phyloP scores from a whole-genome alignment of 2,888 invertebrate genomes.

The Apotomis capreana region DNA sequence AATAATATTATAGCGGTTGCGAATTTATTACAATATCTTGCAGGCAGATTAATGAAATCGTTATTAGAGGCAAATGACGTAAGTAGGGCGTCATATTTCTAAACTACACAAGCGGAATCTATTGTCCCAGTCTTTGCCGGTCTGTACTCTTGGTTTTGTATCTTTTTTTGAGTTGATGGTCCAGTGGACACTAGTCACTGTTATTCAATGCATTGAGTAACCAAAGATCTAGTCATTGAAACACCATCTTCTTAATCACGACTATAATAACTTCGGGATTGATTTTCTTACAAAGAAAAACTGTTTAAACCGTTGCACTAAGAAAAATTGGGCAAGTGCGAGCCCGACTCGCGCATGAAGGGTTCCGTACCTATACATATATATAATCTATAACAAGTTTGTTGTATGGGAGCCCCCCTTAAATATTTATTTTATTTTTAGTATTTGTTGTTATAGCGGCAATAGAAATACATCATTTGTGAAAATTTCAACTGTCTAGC shows the following conservation, averaged over 20 bases:
- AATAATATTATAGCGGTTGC: constrained; percentile 51
- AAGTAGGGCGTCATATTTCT: constrained; percentile 56
- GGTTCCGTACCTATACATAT: too few species aligned
- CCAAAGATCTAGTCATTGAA: background rate
- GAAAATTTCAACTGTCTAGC: too few species aligned
- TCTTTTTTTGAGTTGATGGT: constrained; percentile 53
- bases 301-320: too few species aligned
- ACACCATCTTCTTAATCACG: background rate
- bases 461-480: too few species aligned
- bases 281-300: too few species aligned
- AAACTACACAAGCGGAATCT: constrained; percentile 63
- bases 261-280: too few species aligned
- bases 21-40: constrained; percentile 51
- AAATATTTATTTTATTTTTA: too few species aligned
- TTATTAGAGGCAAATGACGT: constrained; percentile 56
- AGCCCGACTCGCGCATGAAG: too few species aligned
- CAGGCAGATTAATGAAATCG: constrained; percentile 51
- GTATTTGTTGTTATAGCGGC: too few species aligned
- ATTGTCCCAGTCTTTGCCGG: constrained; percentile 56
- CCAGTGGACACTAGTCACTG: constrained; percentile 42
- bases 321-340: too few species aligned
- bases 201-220: background rate
- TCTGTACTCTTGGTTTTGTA: constrained; percentile 49
- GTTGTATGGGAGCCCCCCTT: too few species aligned
- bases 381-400: too few species aligned